Evolutionary conservation across 2,113 vertebrate species (phyloP).

Genomic region (Columba janthina): DNA sequence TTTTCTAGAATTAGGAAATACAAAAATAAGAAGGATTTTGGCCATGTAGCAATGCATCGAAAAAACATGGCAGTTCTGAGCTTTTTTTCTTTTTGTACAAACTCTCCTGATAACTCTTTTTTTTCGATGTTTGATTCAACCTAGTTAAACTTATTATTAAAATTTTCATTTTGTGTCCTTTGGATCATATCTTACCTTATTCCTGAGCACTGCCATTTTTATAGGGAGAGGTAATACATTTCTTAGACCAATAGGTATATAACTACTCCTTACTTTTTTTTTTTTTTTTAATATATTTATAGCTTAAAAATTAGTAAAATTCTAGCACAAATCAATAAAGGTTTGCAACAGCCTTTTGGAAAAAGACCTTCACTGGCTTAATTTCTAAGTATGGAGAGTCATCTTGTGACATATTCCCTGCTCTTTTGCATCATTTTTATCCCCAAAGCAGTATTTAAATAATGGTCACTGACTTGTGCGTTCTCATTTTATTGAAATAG

Average conservation of each 20-base stretch:
- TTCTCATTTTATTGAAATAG: neutral
- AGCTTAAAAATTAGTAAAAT: neutral
- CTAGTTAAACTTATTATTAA: neutral
- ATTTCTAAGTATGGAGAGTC: neutral
- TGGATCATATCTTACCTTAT: neutral
- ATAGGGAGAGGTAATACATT: neutral
- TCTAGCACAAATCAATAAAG: neutral
- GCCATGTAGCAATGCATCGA: neutral
- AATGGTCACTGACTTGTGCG: neutral
- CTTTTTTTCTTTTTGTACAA: neutral
- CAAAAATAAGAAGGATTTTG: neutral
- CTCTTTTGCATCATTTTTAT: neutral
- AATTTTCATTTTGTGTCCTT: neutral
- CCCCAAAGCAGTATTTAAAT: neutral
- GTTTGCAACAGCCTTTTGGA: neutral
- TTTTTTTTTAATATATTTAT: neutral
- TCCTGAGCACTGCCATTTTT: neutral
- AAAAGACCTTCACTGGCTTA: neutral
- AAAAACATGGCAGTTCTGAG: neutral
- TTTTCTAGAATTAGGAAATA: neutral
- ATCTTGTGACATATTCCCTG: neutral
- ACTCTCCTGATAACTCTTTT: neutral
- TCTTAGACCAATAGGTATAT: neutral
- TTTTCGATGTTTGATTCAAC: neutral
- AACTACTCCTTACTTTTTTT: neutral